Conservation (phyloP, 2,888 invertebrate genomes). For the Aquatica leii region DNA sequence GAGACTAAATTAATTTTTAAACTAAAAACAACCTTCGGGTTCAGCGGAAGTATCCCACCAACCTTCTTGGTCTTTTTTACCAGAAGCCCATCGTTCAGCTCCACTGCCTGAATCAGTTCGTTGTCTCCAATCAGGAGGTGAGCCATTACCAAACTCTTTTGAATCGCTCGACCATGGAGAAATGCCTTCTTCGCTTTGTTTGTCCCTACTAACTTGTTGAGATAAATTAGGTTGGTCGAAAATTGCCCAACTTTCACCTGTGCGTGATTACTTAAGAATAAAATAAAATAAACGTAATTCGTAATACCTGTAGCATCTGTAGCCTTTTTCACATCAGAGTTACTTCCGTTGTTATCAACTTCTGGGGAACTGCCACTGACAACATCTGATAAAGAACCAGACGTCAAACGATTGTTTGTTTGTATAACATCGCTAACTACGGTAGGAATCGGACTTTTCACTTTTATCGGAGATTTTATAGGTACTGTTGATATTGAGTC, state of each 20-base stretch:
- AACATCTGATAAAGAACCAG: slow-evolving; percentile 71
- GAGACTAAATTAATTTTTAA: not conserved
- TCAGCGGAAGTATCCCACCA: slow-evolving; percentile 62
- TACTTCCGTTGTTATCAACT: slow-evolving; percentile 62
- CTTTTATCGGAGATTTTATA: slow-evolving; percentile 46
- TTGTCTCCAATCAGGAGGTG: slow-evolving; percentile 62
- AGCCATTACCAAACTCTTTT: slow-evolving; percentile 65
- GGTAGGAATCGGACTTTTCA: slow-evolving; percentile 61
- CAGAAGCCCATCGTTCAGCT: slow-evolving; percentile 56
- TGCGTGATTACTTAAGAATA: not conserved
- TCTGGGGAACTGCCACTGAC: slow-evolving; percentile 73
- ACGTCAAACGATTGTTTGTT: slow-evolving; percentile 60
- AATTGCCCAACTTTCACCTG: slow-evolving; percentile 67
- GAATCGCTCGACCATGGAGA: slow-evolving; percentile 85
- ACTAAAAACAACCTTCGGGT: slow-evolving; percentile 50
- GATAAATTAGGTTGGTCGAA: slow-evolving; percentile 62
- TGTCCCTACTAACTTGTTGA: slow-evolving; percentile 49
- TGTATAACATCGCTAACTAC: slow-evolving; percentile 55
- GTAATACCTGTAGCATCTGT: slow-evolving; percentile 56
- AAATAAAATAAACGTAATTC: not conserved
- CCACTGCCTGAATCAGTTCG: slow-evolving; percentile 61
- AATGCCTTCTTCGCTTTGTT: slow-evolving; percentile 64
- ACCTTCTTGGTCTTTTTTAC: slow-evolving; percentile 59
- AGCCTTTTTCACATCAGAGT: slow-evolving; percentile 55
- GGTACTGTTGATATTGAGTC: slow-evolving; percentile 39